Conservation (phyloP, 2,797 vertebrate genomes). For the Okamejei kenojei region DNA sequence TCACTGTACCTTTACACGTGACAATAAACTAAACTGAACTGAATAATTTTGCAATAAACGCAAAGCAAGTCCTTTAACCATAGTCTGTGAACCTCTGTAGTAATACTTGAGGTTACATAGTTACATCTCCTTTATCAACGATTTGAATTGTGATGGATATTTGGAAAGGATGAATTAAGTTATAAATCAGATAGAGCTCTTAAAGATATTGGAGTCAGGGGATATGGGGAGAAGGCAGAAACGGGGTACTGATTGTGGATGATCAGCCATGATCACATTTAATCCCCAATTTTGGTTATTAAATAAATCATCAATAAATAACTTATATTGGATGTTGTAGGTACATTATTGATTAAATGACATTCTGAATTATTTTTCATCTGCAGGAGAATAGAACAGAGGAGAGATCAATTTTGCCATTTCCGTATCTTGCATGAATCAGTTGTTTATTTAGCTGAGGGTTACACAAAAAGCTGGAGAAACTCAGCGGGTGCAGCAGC, state of each 20-base stretch:
- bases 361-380: background rate
- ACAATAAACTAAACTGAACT: too few relatives aligned
- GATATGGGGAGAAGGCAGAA: too few relatives aligned
- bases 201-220: too few relatives aligned
- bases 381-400: too few relatives aligned
- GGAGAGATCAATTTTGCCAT: background rate
- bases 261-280: too few relatives aligned
- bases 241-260: too few relatives aligned
- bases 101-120: background rate
- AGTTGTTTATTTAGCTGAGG: background rate
- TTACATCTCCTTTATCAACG: background rate
- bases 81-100: background rate
- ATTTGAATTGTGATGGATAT: too few relatives aligned
- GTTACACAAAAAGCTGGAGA: too few relatives aligned
- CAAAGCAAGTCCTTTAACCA: background rate
- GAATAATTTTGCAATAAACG: background rate
- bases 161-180: background rate
- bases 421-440: background rate
- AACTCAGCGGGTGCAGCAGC: too few relatives aligned
- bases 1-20: too few relatives aligned
- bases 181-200: background rate
- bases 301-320: background rate
- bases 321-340: background rate
- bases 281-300: background rate
- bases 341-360: background rate